Evolutionary conservation across 2,888 invertebrate species (phyloP), one percentile per base, ranked within the genome.

Genomic region (Corythucha ciliata): DNA sequence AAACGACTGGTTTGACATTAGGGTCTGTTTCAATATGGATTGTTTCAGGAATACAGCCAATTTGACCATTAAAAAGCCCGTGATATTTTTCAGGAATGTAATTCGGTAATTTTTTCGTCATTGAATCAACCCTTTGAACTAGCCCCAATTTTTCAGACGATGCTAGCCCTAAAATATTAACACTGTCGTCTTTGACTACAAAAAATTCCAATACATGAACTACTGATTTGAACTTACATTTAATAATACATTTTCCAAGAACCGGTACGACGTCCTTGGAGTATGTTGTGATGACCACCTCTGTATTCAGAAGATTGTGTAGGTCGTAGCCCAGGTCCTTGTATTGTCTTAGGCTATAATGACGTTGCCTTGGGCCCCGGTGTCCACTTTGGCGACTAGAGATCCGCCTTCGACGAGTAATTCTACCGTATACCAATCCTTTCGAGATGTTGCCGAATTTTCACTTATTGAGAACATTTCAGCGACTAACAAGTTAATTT

Each of bases 1-100:
- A 27, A 18, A 49, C 27, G 4, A 49, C 49, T 18, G 49, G 49
- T 34, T 21, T 49, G 10, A 49, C 29, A n/a, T n/a, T n/a, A n/a
- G n/a, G n/a, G n/a, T n/a, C n/a, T n/a, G n/a, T 6, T 46, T 32
- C 21, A 8, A 42, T 25, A 7, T 24, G 10, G n/a, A 42, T 12
- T 27, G 25, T 7, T 24, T 42, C n/a, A 3, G 42, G 42, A 16
- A 42, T 22, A 21, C 42, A 42, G 8, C 42, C 42, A 4, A 42
- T 29, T 26, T 25, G 8, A 6, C 42, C 42, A 42, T 42, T 29
- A 42, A 42, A 42, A 10, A 42, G 22, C 8, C 29, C n/a, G 12
- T 6, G 5, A 22, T 27, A 27, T 3, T 42, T 8, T 16, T 2
- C n/a, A 10, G 42, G 42, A 20, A 42, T 29, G 25, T 10, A n/a